These are phyloP conservation scores for Cebus imitator DNA, from an alignment of 2,113 vertebrate genomes.

Conservation along the genomic window DNA sequence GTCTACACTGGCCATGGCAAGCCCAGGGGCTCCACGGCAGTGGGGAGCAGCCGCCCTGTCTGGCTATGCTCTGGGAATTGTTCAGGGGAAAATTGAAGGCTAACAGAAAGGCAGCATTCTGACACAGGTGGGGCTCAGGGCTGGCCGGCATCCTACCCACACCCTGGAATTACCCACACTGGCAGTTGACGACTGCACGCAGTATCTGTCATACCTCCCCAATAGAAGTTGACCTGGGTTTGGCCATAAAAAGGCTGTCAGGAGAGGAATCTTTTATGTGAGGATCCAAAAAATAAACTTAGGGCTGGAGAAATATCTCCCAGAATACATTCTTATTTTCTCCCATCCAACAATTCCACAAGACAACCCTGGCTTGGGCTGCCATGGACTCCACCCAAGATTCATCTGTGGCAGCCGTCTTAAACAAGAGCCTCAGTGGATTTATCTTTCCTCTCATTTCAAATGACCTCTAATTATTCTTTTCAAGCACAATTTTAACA, in stretches of 20 bases:
- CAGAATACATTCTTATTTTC: no score
- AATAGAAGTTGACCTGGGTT: neutral
- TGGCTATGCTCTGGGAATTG: constrained; percentile 12
- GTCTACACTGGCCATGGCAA: constrained; percentile 57
- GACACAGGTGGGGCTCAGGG: neutral
- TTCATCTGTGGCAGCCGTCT: fast-evolving
- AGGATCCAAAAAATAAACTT: neutral
- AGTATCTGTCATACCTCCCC: neutral
- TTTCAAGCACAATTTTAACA: neutral
- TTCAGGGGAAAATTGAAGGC: neutral
- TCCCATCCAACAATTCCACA: neutral
- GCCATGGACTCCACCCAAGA: neutral
- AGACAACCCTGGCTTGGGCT: neutral
- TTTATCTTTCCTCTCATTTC: neutral
- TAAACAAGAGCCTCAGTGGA: fast-evolving
- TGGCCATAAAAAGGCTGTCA: neutral
- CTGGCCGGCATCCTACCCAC: neutral
- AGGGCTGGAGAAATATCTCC: neutral
- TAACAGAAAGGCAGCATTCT: neutral
- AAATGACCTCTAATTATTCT: neutral
- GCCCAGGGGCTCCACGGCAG: neutral
- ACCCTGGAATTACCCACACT: neutral
- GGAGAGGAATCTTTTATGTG: neutral
- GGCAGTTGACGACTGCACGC: fast-evolving
- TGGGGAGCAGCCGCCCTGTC: constrained; percentile 4